Evolutionary conservation across 2,888 invertebrate species (phyloP).

Genomic region (Arenicola marina): DNA sequence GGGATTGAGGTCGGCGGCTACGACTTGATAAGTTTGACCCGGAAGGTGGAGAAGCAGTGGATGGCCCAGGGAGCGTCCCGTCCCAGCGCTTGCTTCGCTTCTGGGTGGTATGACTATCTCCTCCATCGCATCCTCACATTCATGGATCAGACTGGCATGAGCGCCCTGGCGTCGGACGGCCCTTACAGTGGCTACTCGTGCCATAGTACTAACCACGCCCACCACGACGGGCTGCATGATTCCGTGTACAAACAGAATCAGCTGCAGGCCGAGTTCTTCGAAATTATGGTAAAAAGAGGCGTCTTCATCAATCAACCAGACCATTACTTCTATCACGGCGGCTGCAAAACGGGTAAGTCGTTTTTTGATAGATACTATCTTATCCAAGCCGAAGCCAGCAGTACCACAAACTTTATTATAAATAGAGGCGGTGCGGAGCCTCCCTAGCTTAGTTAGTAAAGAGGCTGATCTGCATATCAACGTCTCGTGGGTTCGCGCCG

Average conservation of each 20-base stretch:
- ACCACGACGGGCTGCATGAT: conserved; percentile 28
- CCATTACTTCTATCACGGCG: conserved; percentile 36
- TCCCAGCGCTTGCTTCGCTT: conserved; percentile 32
- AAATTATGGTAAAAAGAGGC: conserved; percentile 11
- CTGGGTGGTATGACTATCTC: conserved; percentile 34
- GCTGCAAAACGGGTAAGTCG: conserved; percentile 33
- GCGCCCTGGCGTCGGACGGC: conserved; percentile 33
- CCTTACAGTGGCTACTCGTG: conserved; percentile 33
- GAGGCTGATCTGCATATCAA: too few relatives aligned
- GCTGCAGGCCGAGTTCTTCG: conserved; percentile 20
- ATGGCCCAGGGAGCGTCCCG: conserved; percentile 20
- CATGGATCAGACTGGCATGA: conserved; percentile 28
- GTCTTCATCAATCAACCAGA: conserved; percentile 38
- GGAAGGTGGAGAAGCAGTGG: conserved; percentile 18
- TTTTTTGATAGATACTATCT: too few relatives aligned
- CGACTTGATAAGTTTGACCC: conserved; percentile 30
- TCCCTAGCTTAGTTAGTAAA: too few relatives aligned
- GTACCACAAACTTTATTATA: too few relatives aligned
- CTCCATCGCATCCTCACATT: conserved; percentile 18
- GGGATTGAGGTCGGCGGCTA: conserved; percentile 37
- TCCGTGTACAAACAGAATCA: conserved; percentile 30
- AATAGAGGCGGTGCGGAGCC: too few relatives aligned
- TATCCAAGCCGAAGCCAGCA: too few relatives aligned
- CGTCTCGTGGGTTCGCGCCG: too few relatives aligned
- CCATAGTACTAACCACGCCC: conserved; percentile 24